phyloP scores from a whole-genome alignment of 2,888 invertebrate species.

The Drosophila dives region DNA sequence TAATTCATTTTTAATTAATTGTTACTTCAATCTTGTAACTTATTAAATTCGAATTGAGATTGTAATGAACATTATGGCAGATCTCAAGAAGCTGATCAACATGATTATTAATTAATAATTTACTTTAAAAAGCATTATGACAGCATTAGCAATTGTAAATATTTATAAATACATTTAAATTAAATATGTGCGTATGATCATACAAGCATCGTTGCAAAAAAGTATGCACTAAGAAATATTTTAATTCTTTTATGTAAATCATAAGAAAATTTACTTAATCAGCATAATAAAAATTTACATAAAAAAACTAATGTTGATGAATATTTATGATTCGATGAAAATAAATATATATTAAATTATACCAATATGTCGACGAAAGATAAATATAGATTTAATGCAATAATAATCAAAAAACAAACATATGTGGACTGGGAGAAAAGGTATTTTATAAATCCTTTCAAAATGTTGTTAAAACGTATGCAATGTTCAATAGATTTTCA shows the following conservation, averaged over 20 bases:
- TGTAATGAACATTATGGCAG: neutral
- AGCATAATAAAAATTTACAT: neutral
- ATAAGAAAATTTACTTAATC: neutral
- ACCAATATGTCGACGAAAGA: neutral
- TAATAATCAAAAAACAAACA: neutral
- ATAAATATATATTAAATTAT: neutral
- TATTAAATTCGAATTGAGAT: neutral
- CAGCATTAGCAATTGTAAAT: neutral
- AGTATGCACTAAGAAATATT: neutral
- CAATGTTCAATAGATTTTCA: neutral
- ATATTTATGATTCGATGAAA: neutral
- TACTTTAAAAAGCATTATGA: neutral
- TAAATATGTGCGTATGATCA: neutral
- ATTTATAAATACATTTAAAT: neutral
- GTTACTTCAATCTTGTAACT: neutral
- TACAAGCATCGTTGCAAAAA: neutral
- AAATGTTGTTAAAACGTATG: neutral
- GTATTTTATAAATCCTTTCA: neutral
- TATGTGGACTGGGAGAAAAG: neutral
- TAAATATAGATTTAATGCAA: neutral
- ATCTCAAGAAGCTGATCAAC: neutral
- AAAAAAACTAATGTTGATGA: neutral
- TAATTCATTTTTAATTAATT: neutral
- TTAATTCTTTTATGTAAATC: neutral
- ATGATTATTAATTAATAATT: neutral